Conservation (phyloP, 1,140 invertebrate species). For the Zeugodacus cucurbitae region DNA sequence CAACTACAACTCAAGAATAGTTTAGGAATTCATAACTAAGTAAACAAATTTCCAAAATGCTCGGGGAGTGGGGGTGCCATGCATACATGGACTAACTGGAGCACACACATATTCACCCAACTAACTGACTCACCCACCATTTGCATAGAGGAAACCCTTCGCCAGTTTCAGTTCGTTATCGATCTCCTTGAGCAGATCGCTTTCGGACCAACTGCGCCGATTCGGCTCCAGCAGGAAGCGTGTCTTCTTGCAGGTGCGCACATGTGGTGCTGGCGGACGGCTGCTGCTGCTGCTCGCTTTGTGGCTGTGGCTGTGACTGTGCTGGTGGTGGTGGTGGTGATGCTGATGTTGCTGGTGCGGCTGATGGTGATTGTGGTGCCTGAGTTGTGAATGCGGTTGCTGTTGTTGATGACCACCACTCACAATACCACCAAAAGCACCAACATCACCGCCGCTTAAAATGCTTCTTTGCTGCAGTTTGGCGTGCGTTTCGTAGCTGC, state of each 20-base stretch:
- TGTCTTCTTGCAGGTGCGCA: constrained; percentile 53
- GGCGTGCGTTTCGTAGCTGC: neutral
- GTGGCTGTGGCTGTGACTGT: neutral
- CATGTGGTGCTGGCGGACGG: neutral
- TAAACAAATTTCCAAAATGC: neutral
- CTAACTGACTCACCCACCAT: constrained; percentile 55
- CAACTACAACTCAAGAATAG: neutral
- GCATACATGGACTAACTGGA: neutral
- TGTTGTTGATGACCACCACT: neutral
- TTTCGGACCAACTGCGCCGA: constrained; percentile 62
- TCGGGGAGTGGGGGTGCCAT: neutral
- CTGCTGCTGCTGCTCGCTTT: neutral
- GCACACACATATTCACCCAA: neutral
- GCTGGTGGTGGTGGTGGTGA: neutral
- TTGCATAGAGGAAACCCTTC: constrained; percentile 71
- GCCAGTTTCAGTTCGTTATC: constrained; percentile 71
- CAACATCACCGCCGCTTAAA: neutral
- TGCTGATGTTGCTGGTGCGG: neutral
- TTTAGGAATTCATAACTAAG: neutral
- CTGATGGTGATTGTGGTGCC: neutral
- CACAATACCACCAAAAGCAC: neutral
- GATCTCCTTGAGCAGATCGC: constrained; percentile 75
- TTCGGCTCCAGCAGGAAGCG: constrained; percentile 58
- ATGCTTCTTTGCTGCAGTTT: neutral
- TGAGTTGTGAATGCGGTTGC: neutral